Percentiles rank a stretch among this genome's conserved stretches.
These are phyloP conservation scores for Podarcis muralis DNA, from an alignment of 2,113 vertebrate species.

Conservation along the genomic window DNA sequence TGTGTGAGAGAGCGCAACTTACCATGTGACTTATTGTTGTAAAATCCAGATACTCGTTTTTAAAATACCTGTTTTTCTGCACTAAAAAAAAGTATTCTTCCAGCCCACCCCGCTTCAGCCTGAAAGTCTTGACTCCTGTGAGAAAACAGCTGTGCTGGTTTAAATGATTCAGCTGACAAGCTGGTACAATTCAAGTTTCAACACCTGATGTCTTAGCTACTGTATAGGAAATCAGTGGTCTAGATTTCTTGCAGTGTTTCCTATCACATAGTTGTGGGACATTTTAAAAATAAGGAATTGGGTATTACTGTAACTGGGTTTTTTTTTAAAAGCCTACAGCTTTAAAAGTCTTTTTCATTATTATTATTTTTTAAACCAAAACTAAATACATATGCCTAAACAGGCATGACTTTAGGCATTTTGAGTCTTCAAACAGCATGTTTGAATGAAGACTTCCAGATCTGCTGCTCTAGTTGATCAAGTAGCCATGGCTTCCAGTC, in stretches of 20 bases:
- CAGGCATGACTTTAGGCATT: not conserved
- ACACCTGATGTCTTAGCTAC: conserved; percentile 1
- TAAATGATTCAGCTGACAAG: fast-evolving
- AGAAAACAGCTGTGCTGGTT: conserved; percentile 36
- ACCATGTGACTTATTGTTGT: not conserved
- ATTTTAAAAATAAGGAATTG: not conserved
- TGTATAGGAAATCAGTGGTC: not conserved
- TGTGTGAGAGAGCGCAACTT: not conserved
- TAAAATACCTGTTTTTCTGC: conserved; percentile 2
- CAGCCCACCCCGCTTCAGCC: not conserved
- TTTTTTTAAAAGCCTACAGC: not conserved
- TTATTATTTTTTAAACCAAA: not conserved
- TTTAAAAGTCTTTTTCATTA: not conserved
- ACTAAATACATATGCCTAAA: not conserved
- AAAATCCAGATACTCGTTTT: not conserved
- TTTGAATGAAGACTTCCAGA: not conserved
- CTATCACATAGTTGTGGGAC: not conserved
- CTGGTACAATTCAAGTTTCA: conserved; percentile 35
- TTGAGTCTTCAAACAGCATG: not conserved
- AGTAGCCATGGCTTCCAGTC: not conserved
- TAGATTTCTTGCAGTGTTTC: not conserved
- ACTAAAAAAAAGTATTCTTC: not conserved
- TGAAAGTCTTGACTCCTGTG: conserved; percentile 18
- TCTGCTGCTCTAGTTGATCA: not conserved
- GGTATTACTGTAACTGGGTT: not conserved